Base-by-base conservation (phyloP, 2,113 vertebrate species). In the Brachionichthys hirsutus region DNA sequence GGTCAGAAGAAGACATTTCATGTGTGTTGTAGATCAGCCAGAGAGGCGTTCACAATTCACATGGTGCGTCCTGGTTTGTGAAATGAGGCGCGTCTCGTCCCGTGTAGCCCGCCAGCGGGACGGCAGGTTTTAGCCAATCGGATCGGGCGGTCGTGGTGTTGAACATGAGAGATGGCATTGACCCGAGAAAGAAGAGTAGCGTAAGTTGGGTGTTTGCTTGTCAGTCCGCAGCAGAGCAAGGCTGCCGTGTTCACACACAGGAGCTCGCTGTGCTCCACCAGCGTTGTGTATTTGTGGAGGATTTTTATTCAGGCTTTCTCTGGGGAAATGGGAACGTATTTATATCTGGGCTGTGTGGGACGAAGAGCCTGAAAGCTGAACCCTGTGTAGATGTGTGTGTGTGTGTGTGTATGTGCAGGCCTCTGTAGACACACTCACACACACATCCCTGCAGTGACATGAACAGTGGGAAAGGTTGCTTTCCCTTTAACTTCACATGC, bases 381-480 rank as follows among this genome's bases (percentile, higher is more conserved):
- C 40, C 36, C 38, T 40, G 34, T 54, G 57, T 64, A 17, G 47
- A 9, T 45, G 0, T 46, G 22, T 36, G 18, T 68, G 11, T 52
- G 19, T 2, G 19, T 35, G 14, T 50, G 14, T 44, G 35, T 52
- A 10, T 54, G 41, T 1, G 6, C 14, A 4, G 16, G 35, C 48
- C 14, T 54, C 4, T 19, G n/a, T 18, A 58, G 34, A 61, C 62
- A 47, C 47, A 73, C 38, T 35, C 15, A 61, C 62, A 47, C 47
- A 73, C 38, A 40, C 15, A 59, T 43, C 24, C 14, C 51, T n/a
- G 20, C 30, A 51, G 20, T 49, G n/a, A 52, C 70, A 36, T 30
- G 45, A 61, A 36, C 51, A 75, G 79, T 89, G 86, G 82, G 86
- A 90, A 88, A 72, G 52, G 45, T 45, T 60, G 15, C 42, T 56